These are phyloP conservation scores for Cheirogaleus major DNA, from an alignment of 2,797 vertebrate species.

Conservation along the genomic window DNA sequence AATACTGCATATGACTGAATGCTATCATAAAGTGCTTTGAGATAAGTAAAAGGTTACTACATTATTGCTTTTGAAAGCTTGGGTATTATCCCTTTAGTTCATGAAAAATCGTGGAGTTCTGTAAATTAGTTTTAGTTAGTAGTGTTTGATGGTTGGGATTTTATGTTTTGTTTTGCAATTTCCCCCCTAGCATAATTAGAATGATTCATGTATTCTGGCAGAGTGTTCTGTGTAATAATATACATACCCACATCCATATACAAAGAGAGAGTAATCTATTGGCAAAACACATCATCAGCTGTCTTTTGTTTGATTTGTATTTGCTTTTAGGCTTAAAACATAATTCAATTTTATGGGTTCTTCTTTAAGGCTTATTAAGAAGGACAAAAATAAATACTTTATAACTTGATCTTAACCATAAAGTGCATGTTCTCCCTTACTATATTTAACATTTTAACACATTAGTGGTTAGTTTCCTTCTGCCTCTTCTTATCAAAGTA, in stretches of 20 bases:
- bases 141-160: constrained; percentile 12
- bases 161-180: constrained; percentile 27
- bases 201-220: constrained; percentile 7
- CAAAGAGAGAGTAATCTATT: constrained; percentile 62
- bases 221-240: not conserved
- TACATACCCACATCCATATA: not conserved
- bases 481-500: not conserved
- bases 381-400: constrained; percentile 15
- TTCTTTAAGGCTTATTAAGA: constrained; percentile 54
- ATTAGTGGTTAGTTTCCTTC: not conserved
- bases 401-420: constrained; percentile 34
- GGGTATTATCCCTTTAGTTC: not conserved
- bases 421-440: not conserved
- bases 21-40: not conserved
- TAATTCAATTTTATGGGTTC: constrained; percentile 48
- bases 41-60: not conserved
- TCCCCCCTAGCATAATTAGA: constrained; percentile 40
- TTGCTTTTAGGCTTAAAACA: constrained; percentile 51
- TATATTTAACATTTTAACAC: constrained; percentile 41
- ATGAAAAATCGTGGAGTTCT: not conserved
- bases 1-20: not conserved
- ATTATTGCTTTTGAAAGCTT: not conserved
- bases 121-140: constrained; percentile 49
- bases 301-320: constrained; percentile 29
- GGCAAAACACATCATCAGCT: constrained; percentile 47